phyloP scores from a whole-genome alignment of 2,888 invertebrate species.

The Podabrus alpinus region DNA sequence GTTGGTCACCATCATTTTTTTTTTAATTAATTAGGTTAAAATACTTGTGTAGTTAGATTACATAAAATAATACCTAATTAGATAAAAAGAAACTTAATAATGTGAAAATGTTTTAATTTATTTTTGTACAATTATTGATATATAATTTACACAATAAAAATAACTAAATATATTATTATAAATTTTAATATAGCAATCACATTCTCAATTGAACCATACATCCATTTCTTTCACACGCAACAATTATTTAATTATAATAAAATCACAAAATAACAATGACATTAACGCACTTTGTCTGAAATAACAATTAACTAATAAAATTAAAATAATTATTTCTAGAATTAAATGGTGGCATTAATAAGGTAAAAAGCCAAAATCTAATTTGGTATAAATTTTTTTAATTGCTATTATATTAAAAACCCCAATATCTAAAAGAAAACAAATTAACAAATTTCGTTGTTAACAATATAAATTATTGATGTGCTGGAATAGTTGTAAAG shows the following conservation, averaged over 20 bases:
- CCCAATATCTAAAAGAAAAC: background rate
- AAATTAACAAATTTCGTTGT: background rate
- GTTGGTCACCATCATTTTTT: no score
- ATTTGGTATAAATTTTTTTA: background rate
- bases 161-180: background rate
- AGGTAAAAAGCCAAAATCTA: background rate
- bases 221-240: background rate
- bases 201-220: background rate
- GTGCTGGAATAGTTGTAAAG: background rate
- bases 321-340: background rate
- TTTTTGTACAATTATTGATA: conserved; percentile 4
- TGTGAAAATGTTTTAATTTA: conserved; percentile 2
- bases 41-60: no score
- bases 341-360: background rate
- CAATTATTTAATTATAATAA: background rate
- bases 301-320: background rate
- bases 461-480: background rate
- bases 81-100: background rate
- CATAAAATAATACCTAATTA: no score
- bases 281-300: background rate
- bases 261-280: conserved; percentile 3
- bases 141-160: conserved; percentile 1
- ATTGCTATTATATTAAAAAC: background rate
- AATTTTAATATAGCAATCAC: conserved; percentile 1
- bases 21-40: no score